Evolutionary conservation across 1,140 invertebrate species (phyloP), one percentile per base, ranked within the genome.

Genomic region (Pseudomyrmex dendroicus): DNA sequence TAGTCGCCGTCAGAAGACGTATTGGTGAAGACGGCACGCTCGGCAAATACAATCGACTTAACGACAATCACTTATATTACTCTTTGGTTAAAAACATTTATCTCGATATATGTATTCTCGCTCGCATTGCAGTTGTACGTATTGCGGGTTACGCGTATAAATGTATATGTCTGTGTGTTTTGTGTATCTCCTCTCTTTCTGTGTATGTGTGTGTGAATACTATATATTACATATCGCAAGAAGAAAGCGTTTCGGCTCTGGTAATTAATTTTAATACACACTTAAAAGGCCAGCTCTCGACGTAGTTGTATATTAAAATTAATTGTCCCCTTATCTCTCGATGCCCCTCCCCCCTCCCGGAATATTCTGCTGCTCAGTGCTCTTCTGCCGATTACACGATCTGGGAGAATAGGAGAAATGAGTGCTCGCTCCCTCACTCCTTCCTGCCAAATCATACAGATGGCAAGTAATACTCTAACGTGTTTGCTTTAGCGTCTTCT

Each of bases 21-120:
- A 80, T 84, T 63, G 83, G 83, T 72, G 63, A 84, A 62, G 35
- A 35, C 64, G 50, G 76, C 83, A 62, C 56, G 62, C 63, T 84
- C 76, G 76, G 72, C 63, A 7, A 7, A 35, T 35, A 35, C 35
- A 76, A 77, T 85, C 77, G 44, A 62, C 61, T 85, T 46, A 73
- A 44, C 63, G 44, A 88, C 74, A 73, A 48, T 76, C 86, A 91
- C 88, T 92, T 92, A 92, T 89, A 90, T 91, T 94, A 94, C 84
- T 94, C 92, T 94, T 94, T 94, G 93, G 93, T 93, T 94, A 93
- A 91, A 93, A 93, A 94, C 90, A 91, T 92, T 90, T 92, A 90
- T 87, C 80, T 82, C 80, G 84, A 77, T 78, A 86, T 63, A 67
- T 78, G 84, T 67, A 67, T 74, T 48, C 70, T 61, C 57, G 70